phyloP scores from a whole-genome alignment of 2,797 vertebrate species.

The Alectoris magna region DNA sequence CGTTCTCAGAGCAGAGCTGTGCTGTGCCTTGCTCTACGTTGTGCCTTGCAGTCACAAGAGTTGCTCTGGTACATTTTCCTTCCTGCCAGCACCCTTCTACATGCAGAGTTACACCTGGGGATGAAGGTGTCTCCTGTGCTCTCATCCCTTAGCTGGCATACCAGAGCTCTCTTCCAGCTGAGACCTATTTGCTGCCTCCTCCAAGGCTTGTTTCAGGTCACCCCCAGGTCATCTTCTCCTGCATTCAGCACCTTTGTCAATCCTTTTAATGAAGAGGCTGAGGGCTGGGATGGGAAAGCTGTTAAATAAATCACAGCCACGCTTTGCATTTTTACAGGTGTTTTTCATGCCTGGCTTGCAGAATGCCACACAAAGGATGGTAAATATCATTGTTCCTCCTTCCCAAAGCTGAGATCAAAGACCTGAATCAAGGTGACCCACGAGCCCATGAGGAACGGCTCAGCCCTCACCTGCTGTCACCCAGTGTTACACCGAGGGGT shows the following conservation, averaged over 20 bases:
- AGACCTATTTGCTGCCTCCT: background rate
- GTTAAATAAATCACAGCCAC: conserved; percentile 32
- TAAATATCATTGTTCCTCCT: background rate
- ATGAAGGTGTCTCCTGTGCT: background rate
- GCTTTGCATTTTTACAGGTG: conserved; percentile 33
- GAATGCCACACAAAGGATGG: background rate
- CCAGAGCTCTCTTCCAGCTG: background rate
- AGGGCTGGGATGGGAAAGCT: background rate
- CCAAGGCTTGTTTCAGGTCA: background rate
- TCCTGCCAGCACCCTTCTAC: background rate
- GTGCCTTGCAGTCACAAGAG: background rate
- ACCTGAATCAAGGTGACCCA: background rate
- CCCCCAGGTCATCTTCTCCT: background rate
- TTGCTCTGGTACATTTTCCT: background rate
- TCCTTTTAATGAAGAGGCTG: background rate
- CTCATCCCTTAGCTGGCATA: fast-evolving
- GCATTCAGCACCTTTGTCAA: conserved; percentile 12
- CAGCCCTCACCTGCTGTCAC: background rate
- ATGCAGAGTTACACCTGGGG: background rate
- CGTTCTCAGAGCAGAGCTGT: background rate
- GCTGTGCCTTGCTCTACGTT: background rate
- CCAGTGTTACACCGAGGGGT: background rate
- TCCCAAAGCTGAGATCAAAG: background rate
- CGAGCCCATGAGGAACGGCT: background rate
- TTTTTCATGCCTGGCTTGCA: background rate